Base-by-base conservation (phyloP, 2,113 vertebrate species). In the Zosterops japonicus region DNA sequence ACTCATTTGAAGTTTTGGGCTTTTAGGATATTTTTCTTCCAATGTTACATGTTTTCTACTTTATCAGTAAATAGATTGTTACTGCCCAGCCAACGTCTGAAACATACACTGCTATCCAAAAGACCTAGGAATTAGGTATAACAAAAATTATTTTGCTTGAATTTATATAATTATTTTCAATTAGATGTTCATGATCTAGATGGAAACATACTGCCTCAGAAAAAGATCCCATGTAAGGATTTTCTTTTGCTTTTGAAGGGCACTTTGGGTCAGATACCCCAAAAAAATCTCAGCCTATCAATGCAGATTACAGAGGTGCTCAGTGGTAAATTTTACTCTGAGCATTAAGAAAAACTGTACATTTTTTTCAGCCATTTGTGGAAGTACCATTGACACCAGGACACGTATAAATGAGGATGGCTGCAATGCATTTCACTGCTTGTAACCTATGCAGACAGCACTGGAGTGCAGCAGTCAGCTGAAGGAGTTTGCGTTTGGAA, bases 381-480 rank as follows among this genome's bases (percentile, higher is more conserved):
- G 44, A 68, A 83, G 35, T 28, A 67, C 36, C 21, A 31, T 22
- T 92, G 76, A 81, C 36, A 39, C 20, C 39, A 64, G 39, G n/a
- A 87, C 4, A 46, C 52, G 44, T 68, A 55, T 71, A 94, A 82
- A 75, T 79, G 41, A 79, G 41, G 56, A 75, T 46, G 41, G 17
- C 31, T 95, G 80, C n/a, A 60, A 65, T 22, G 14, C 35, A 74
- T 92, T 94, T 77, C 79, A 47, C 28, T 94, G 39, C 69, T 59
- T 91, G 72, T 91, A 94, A 76, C 81, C 60, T 77, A 9, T 61
- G 44, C 47, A 90, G 83, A 47, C 67, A 90, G 76, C 39, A 19
- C 49, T 76, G 92, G 70, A 93, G 90, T 70, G 76, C 80, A 92
- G 93, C 87, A 97, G 91, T 63, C 80, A 94, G 91, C 72, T 74